A percentile compares a stretch with the other conserved stretches of the same genome.
phyloP scores from a whole-genome alignment of 2,797 vertebrate genomes.

The Fistularia commersonii region DNA sequence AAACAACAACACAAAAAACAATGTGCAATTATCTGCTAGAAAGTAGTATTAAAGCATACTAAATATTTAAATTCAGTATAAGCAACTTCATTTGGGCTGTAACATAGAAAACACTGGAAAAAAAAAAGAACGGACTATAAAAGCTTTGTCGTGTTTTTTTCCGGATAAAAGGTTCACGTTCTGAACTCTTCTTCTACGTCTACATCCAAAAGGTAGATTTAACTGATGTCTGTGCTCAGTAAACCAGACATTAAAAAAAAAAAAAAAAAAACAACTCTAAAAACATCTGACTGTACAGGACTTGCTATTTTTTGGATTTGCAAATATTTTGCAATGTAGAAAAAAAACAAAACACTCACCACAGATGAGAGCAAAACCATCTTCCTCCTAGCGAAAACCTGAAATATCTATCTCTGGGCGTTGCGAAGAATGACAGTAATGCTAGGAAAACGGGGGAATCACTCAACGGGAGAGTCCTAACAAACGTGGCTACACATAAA shows the following conservation, averaged over 20 bases:
- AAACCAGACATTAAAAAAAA: conserved; percentile 19
- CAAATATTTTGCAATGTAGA: conserved; percentile 45
- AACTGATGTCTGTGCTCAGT: conserved; percentile 30
- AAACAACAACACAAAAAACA: conserved; percentile 13
- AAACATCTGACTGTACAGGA: conserved; percentile 34
- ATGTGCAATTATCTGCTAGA: conserved; percentile 59
- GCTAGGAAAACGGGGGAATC: conserved; percentile 27
- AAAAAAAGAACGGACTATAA: not conserved
- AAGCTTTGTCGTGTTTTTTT: not conserved
- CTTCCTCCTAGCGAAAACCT: conserved; percentile 19
- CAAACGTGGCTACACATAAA: conserved; percentile 10
- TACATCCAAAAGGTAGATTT: conserved; percentile 15
- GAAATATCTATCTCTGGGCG: conserved; percentile 15
- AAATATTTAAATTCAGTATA: conserved; percentile 19
- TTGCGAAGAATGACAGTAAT: conserved; percentile 36
- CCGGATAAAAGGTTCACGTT: too few relatives aligned
- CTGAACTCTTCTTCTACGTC: not conserved
- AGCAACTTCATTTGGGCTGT: conserved; percentile 46
- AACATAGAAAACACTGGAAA: conserved; percentile 41
- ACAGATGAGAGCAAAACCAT: conserved; percentile 25
- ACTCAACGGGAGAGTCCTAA: conserved; percentile 21
- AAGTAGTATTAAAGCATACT: conserved; percentile 26
- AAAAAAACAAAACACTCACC: conserved; percentile 49
- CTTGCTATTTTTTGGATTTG: conserved; percentile 34
- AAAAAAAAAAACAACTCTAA: conserved; percentile 27